Conservation (phyloP, 2,797 vertebrate species). For the Enteromius afrohamiltoni region DNA sequence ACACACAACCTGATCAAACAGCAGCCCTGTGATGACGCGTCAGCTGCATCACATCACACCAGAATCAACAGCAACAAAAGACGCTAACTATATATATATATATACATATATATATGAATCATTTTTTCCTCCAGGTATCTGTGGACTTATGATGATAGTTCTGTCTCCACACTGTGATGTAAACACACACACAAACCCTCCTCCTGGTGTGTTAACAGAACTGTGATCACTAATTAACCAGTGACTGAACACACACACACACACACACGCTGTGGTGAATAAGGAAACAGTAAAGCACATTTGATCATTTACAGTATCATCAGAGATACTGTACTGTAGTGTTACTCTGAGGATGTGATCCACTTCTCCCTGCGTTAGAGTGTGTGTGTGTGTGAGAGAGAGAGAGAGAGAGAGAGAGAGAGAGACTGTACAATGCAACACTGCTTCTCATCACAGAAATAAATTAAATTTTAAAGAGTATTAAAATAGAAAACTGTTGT, state of each 20-base stretch:
- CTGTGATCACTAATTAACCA: constrained; percentile 3
- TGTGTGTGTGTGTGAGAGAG: not conserved
- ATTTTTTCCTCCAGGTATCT: not conserved
- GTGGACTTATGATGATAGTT: not conserved
- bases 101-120: no score
- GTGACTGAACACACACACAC: not conserved
- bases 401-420: not conserved
- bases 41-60: not conserved
- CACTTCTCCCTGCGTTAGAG: not conserved
- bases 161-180: not conserved
- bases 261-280: not conserved
- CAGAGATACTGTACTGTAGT: not conserved
- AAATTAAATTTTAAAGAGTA: no score
- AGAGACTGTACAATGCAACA: no score
- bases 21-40: not conserved
- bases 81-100: no score
- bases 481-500: no score
- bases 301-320: not conserved
- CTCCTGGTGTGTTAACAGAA: not conserved
- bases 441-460: no score
- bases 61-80: not conserved
- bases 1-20: constrained; percentile 20
- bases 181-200: not conserved
- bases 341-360: constrained; percentile 6
- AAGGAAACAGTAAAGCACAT: not conserved